Base-by-base conservation (phyloP, 2,888 invertebrate species). In the Sinohyriopsis cumingii region DNA sequence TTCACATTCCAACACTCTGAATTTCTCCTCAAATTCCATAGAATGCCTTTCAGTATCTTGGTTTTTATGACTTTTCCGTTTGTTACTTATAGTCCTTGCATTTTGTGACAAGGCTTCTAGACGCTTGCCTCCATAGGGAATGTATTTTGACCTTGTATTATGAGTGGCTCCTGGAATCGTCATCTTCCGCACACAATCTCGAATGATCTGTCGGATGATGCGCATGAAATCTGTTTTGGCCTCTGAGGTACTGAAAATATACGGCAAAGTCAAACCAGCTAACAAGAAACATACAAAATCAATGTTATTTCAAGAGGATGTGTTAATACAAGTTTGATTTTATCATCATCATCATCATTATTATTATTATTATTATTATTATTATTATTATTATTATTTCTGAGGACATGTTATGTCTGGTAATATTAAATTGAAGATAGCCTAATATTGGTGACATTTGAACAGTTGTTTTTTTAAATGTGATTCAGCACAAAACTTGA, bases 161-260 rank as follows among this genome's bases (percentile, higher is more conserved):
- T 75, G 72, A 55, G 71, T 72, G 59, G 65, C 70, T 45, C 76
- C 63, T 28, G 97, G 97, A 91, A 98, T 94, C 86, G 96, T 95
- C 98, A 98, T 98, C 91, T 97, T 97, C 84, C 97, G 93, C 61
- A 98, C 98, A 73, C 97, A 97, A 91, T 98, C 98, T 78, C 98
- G 94, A 86, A 98, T 98, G 81, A 98, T 98, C 91, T 98, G 98
- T 69, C 98, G 93, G 86, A 98, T 98, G 72, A 97, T 98, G 91
- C 97, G 96, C 87, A 98, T 92, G 93, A 98, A 98, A 81, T 97
- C 97, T 91, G 97, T 97, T 83, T 98, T 94, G 91, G 98, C 98
- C 90, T 98, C 98, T 72, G 95, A 95, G 67, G 98, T 97, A 91
- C 97, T 97, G 88, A 45, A 86, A 83, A 75, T 20, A 54, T 62